phyloP scores from a whole-genome alignment of 2,888 invertebrate genomes.

The Anthoptus insignis region DNA sequence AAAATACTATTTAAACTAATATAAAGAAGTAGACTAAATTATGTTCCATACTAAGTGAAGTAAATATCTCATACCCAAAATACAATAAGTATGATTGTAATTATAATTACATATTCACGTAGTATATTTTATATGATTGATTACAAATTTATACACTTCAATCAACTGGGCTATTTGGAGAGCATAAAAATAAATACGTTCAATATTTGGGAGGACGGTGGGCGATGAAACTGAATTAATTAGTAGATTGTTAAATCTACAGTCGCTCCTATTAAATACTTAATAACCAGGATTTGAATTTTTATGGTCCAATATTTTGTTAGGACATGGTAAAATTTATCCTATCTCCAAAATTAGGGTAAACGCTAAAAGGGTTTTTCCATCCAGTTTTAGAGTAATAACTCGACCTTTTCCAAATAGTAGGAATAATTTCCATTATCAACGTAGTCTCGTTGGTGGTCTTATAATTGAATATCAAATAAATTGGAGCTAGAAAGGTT shows the following conservation, averaged over 20 bases:
- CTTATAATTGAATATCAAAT: conserved; percentile 29
- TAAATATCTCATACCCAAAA: too few relatives aligned
- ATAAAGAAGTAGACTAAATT: too few relatives aligned
- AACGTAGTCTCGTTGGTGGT: conserved; percentile 9
- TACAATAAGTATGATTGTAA: too few relatives aligned
- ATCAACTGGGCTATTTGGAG: conserved; percentile 3
- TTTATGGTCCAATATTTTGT: conserved; percentile 39
- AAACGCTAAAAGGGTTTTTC: conserved; percentile 4
- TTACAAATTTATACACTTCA: conserved; percentile 9
- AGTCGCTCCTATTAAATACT: conserved; percentile 22
- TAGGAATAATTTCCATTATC: conserved; percentile 28
- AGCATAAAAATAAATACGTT: conserved; percentile 12
- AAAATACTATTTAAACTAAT: too few relatives aligned
- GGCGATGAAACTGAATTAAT: conserved; percentile 31
- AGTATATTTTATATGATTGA: too few relatives aligned
- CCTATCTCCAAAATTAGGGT: conserved; percentile 28
- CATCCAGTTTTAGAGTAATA: conserved; percentile 16
- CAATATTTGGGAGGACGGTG: conserved; percentile 17
- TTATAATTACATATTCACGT: too few relatives aligned
- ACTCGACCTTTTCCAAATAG: conserved; percentile 28
- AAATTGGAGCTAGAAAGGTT: background rate
- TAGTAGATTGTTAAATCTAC: conserved; percentile 32
- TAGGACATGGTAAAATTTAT: conserved; percentile 41
- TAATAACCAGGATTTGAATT: conserved; percentile 30
- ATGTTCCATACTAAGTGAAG: too few relatives aligned